Evolutionary conservation across 2,797 vertebrate species (phyloP), one percentile per base, ranked within the genome.

Genomic region (Mormyrops attenuatus): DNA sequence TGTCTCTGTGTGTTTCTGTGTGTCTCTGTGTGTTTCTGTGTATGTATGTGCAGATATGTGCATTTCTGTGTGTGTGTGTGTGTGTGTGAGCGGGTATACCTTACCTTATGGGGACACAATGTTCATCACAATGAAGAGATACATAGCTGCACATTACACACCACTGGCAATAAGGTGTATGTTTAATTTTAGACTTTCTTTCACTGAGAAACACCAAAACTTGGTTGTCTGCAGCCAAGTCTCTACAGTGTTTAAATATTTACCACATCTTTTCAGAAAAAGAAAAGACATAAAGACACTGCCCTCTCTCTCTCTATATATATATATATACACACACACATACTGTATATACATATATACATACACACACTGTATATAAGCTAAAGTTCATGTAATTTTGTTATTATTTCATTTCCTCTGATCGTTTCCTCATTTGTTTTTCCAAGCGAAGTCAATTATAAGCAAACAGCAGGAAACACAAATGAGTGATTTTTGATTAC

Each of bases 1-100:
- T 41, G 9, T 73, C 1, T 77, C 11, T 73, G 22, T 30, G 55
- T 90, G 55, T 90, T 82, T 66, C 88, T 89, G 26, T 86, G 89
- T 60, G n/a, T n/a, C n/a, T n/a, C n/a, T n/a, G n/a, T n/a, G n/a
- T n/a, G n/a, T n/a, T 2, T 22, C 57, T 85, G 80, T 80, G 90
- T 44, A 44, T 63, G 22, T 57, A 57, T 89, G 34, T 60, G 38
- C 15, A 52, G 13, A 66, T 66, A 66, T 66, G 22, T 11, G 63
- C 63, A 66, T 66, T 11, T 26, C n/a, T 26, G 3, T 3, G 3
- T 4, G 3, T 3, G 15, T 17, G 5, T 55, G 53, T 20, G 17
- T 57, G 53, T 55, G 52, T 55, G 52, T 41, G 26, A 30, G 26
- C 26, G 26, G 26, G 26, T 30, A 30, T 30, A 30, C 26, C 26